Evolutionary conservation across 2,113 vertebrate genomes (phyloP).

Genomic region (Limanda limanda): DNA sequence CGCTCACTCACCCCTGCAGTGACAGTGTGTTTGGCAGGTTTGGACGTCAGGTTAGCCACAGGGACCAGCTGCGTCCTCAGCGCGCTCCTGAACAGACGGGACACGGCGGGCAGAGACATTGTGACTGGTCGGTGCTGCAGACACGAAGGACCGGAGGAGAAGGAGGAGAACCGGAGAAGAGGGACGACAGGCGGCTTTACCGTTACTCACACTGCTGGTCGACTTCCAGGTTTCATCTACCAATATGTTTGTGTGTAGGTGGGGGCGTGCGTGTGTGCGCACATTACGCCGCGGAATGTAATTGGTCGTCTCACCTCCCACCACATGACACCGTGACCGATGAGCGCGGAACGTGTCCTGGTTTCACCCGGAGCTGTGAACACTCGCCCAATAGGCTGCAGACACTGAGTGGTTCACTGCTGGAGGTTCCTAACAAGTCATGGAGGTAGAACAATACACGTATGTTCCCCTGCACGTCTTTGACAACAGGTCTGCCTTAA

Average conservation of each 20-base stretch:
- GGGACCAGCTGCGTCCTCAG: constrained; percentile 42
- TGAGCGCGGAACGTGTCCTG: constrained; percentile 11
- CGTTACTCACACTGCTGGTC: not conserved
- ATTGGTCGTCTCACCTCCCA: constrained; percentile 36
- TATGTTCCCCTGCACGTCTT: too few species aligned
- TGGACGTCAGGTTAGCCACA: constrained; percentile 21
- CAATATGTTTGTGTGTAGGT: too few species aligned
- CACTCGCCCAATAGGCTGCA: too few species aligned
- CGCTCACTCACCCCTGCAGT: constrained; percentile 50
- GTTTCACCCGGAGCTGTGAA: not conserved
- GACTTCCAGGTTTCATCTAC: not conserved
- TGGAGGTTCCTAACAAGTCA: too few species aligned
- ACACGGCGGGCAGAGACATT: constrained; percentile 56
- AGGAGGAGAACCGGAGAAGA: not conserved
- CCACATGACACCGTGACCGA: constrained; percentile 13
- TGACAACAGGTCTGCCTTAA: too few species aligned
- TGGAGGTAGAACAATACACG: too few species aligned
- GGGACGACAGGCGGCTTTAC: not conserved
- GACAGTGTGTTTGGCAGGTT: constrained; percentile 59
- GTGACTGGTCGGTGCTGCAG: not conserved
- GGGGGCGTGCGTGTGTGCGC: not conserved
- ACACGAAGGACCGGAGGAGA: not conserved
- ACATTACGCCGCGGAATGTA: constrained; percentile 1
- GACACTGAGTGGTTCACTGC: too few species aligned
- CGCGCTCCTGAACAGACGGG: constrained; percentile 46